A percentile compares a stretch with the other conserved stretches of the same genome.
Evolutionary conservation across 2,888 invertebrate species (phyloP).

Genomic region (Dendrolimus pini): DNA sequence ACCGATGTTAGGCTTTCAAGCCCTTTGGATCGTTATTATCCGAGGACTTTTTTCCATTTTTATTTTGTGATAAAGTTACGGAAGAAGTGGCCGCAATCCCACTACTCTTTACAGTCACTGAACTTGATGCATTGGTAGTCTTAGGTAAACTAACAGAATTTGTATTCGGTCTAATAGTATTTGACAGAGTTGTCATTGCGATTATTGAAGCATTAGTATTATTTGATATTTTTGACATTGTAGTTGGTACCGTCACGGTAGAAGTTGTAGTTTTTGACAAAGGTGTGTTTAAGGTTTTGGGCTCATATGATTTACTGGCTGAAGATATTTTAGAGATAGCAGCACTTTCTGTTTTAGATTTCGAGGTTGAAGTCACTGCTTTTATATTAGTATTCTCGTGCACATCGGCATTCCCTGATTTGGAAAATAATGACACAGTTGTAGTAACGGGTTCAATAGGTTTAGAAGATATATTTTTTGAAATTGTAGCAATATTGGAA

Average conservation of each 20-base stretch:
- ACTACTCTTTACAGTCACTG: constrained; percentile 3
- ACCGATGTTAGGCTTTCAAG: constrained; percentile 33
- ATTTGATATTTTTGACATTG: constrained; percentile 12
- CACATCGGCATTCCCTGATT: neutral
- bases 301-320: no score
- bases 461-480: neutral
- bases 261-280: constrained; percentile 7
- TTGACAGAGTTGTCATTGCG: constrained; percentile 2
- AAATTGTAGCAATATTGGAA: neutral
- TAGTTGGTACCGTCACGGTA: constrained; percentile 6
- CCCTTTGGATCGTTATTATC: constrained; percentile 26
- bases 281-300: constrained; percentile 1
- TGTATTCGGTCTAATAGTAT: neutral
- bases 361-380: neutral
- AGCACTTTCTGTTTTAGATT: neutral
- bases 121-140: constrained; percentile 1
- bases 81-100: constrained; percentile 6
- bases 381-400: neutral
- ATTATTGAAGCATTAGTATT: constrained; percentile 4
- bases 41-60: constrained; percentile 23
- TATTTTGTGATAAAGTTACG: constrained; percentile 11
- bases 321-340: no score
- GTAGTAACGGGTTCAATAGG: neutral
- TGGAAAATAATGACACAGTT: neutral
- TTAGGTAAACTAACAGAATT: neutral